Conservation (phyloP, 2,797 vertebrate species). For the Sciurus vulgaris region DNA sequence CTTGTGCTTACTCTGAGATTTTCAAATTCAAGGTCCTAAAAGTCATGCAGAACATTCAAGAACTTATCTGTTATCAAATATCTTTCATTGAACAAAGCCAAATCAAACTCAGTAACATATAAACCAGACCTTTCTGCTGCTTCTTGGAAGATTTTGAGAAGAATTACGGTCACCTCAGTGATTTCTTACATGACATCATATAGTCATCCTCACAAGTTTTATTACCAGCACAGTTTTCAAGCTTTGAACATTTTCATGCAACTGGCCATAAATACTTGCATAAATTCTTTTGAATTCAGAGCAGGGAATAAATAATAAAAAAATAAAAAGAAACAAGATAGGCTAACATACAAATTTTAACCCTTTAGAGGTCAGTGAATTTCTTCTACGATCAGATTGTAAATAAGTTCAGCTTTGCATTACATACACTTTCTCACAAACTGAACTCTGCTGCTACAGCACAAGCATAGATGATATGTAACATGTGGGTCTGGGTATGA, state of each 20-base stretch:
- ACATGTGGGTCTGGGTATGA: accelerated
- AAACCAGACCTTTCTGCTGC: neutral
- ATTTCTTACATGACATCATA: neutral
- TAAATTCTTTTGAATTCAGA: neutral
- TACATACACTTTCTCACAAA: neutral
- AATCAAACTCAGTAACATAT: neutral
- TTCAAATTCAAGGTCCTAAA: conserved; percentile 50
- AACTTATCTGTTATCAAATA: neutral
- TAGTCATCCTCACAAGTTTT: neutral
- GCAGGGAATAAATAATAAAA: neutral
- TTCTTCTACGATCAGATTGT: neutral
- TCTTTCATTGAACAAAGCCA: neutral
- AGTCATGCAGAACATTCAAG: neutral
- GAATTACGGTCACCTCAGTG: neutral
- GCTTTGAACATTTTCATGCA: neutral
- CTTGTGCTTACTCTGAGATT: neutral
- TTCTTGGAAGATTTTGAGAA: neutral
- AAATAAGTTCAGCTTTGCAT: neutral
- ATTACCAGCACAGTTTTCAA: neutral
- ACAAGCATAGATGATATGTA: neutral
- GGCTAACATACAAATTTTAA: neutral
- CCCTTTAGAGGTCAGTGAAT: neutral
- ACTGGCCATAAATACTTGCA: neutral
- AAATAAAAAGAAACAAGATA: neutral
- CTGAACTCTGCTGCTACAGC: neutral